phyloP scores from a whole-genome alignment of 2,797 vertebrate species.

The Menidia menidia region DNA sequence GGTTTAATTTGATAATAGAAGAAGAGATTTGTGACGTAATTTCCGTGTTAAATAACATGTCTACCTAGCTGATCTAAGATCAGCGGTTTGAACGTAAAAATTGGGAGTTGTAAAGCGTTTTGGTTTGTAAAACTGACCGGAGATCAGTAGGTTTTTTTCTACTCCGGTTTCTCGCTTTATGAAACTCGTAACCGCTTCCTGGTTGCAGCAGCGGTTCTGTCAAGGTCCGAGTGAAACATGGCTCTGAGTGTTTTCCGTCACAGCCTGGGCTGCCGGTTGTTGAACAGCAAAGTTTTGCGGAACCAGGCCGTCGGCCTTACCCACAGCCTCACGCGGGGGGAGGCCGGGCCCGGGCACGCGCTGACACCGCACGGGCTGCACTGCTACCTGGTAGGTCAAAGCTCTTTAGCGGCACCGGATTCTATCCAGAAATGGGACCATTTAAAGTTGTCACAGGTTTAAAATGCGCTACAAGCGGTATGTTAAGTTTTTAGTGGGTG shows the following conservation, averaged over 20 bases:
- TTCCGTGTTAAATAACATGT: not conserved
- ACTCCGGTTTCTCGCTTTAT: slow-evolving; percentile 17
- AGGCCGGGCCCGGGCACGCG: slow-evolving; percentile 8
- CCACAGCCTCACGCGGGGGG: slow-evolving; percentile 11
- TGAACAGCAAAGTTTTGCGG: slow-evolving; percentile 25
- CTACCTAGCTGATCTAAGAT: not conserved
- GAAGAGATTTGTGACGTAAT: slow-evolving; percentile 8
- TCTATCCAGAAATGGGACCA: not conserved
- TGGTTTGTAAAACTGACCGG: not conserved
- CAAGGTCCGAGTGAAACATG: slow-evolving; percentile 57
- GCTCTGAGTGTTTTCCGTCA: slow-evolving; percentile 27
- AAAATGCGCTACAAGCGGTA: not conserved
- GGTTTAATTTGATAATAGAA: not conserved
- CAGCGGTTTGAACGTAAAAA: not conserved
- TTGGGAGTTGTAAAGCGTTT: rapidly evolving
- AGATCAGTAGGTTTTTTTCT: slow-evolving; percentile 16
- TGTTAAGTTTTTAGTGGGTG: not conserved
- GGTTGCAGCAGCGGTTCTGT: slow-evolving; percentile 10
- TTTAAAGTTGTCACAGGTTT: not conserved
- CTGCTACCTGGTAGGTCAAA: slow-evolving; percentile 73
- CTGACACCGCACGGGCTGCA: slow-evolving; percentile 17
- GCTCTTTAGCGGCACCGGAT: not conserved
- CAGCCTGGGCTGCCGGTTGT: slow-evolving; percentile 32
- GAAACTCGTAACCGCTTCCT: slow-evolving; percentile 41
- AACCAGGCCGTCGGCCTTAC: slow-evolving; percentile 28